A percentile compares a stretch with the other conserved stretches of the same genome.
phyloP scores from a whole-genome alignment of 1,140 invertebrate genomes.

The Aradophagus sp. region DNA sequence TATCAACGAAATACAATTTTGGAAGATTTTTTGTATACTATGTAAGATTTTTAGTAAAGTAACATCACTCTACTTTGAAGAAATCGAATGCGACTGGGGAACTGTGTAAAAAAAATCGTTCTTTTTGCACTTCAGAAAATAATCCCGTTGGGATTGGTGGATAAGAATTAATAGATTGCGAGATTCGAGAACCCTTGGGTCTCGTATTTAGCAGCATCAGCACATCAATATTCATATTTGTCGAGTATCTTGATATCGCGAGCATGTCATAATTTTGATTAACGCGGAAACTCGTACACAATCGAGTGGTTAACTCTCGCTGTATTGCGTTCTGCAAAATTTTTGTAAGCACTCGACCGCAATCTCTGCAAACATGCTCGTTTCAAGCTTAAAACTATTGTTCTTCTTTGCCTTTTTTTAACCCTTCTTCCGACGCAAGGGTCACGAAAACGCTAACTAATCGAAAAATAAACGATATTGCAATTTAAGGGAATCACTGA shows the following conservation, averaged over 20 bases:
- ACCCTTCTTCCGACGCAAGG: too few species aligned
- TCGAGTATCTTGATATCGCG: constrained; percentile 35
- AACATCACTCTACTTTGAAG: too few species aligned
- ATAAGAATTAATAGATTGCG: constrained; percentile 57
- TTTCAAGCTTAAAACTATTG: too few species aligned
- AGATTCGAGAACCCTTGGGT: constrained; percentile 59
- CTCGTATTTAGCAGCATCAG: constrained; percentile 69
- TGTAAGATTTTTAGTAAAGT: too few species aligned
- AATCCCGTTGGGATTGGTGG: constrained; percentile 34
- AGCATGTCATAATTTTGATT: constrained; percentile 31
- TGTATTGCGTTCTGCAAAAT: constrained; percentile 33
- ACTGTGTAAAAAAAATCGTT: constrained; percentile 27
- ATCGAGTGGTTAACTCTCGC: constrained; percentile 15
- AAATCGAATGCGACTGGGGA: too few species aligned
- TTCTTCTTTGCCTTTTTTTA: too few species aligned
- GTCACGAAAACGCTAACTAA: too few species aligned
- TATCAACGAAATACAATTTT: too few species aligned
- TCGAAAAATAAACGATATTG: too few species aligned
- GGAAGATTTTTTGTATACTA: too few species aligned
- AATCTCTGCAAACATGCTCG: constrained; percentile 38
- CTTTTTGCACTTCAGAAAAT: constrained; percentile 38
- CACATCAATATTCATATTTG: constrained; percentile 72
- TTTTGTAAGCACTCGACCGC: constrained; percentile 36
- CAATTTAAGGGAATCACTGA: too few species aligned
- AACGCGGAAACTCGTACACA: constrained; percentile 22